These are phyloP conservation scores for Halcyon chelicuti DNA, from an alignment of 2,797 vertebrate genomes.

Conservation along the genomic window DNA sequence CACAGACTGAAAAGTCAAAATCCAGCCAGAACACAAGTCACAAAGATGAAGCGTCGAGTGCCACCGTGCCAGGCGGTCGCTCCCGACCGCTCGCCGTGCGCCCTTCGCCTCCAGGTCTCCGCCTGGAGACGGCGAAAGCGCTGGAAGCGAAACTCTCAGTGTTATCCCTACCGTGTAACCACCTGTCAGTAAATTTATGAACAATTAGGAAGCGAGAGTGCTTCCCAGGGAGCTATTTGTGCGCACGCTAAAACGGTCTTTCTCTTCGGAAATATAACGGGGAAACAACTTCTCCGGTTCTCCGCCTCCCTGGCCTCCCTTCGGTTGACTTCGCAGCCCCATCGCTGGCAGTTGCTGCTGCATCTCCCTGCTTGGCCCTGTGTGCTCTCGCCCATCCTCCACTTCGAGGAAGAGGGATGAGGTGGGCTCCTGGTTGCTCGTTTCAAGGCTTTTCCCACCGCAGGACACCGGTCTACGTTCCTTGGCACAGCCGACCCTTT, in stretches of 20 bases:
- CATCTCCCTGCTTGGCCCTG: too few species aligned
- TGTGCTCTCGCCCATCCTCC: too few species aligned
- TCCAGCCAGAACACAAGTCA: rapidly evolving
- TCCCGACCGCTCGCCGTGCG: neutral
- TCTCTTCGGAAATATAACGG: conserved; percentile 71
- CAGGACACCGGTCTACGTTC: too few species aligned
- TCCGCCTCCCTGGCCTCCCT: neutral
- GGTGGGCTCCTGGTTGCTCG: too few species aligned
- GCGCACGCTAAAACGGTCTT: conserved; percentile 70
- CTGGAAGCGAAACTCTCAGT: conserved; percentile 74
- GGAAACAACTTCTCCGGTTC: conserved; percentile 69
- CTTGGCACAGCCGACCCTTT: too few species aligned
- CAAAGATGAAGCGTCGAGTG: neutral
- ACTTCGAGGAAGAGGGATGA: too few species aligned
- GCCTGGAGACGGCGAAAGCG: conserved; percentile 50
- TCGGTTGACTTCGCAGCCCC: too few species aligned
- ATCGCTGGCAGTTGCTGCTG: too few species aligned
- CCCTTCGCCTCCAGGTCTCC: conserved; percentile 52
- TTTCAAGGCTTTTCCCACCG: too few species aligned
- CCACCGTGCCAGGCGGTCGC: neutral
- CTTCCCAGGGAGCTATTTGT: conserved; percentile 81
- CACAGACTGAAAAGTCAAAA: rapidly evolving
- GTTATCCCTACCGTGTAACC: conserved; percentile 79
- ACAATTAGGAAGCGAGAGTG: conserved; percentile 82
- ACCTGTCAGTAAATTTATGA: conserved; percentile 85